A percentile compares a stretch with the other conserved stretches of the same genome.
Evolutionary conservation across 2,888 invertebrate species (phyloP).

Genomic region (Agrochola lota): DNA sequence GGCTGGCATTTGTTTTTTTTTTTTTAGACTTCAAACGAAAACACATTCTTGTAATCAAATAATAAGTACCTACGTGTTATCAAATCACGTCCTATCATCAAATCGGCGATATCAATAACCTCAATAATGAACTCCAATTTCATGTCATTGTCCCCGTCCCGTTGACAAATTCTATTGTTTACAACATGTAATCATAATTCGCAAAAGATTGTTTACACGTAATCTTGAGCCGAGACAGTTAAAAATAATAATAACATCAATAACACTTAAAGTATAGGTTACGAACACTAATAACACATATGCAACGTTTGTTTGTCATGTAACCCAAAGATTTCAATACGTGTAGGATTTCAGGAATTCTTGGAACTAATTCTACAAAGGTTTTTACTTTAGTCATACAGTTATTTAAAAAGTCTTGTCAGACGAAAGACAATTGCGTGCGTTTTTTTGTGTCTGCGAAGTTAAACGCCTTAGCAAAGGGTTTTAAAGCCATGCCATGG

Average conservation of each 20-base stretch:
- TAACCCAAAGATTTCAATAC: slow-evolving; percentile 25
- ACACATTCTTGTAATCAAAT: slow-evolving; percentile 5
- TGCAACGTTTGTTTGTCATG: slow-evolving; percentile 34
- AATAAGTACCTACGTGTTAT: slow-evolving; percentile 18
- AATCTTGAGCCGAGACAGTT: slow-evolving; percentile 15
- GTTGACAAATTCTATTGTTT: slow-evolving; percentile 48
- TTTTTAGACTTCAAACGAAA: neutral
- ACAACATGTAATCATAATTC: slow-evolving; percentile 26
- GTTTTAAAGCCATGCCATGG: slow-evolving; percentile 42
- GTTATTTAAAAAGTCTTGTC: slow-evolving; percentile 49
- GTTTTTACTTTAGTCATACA: slow-evolving; percentile 41
- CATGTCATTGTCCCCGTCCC: slow-evolving; percentile 18
- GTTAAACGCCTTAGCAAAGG: slow-evolving; percentile 52
- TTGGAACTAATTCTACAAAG: slow-evolving; percentile 48
- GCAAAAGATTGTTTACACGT: slow-evolving; percentile 13
- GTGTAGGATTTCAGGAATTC: slow-evolving; percentile 53
- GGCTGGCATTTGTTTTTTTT: neutral
- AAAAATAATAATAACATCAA: slow-evolving; percentile 11
- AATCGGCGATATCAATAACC: slow-evolving; percentile 31
- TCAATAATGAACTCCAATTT: slow-evolving; percentile 44
- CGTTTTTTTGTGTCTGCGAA: slow-evolving; percentile 61
- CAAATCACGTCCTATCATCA: slow-evolving; percentile 17
- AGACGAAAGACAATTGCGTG: slow-evolving; percentile 22
- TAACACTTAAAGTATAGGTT: slow-evolving; percentile 10
- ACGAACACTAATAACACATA: neutral